Evolutionary conservation across 2,113 vertebrate genomes (phyloP).

Genomic region (Vidua macroura): DNA sequence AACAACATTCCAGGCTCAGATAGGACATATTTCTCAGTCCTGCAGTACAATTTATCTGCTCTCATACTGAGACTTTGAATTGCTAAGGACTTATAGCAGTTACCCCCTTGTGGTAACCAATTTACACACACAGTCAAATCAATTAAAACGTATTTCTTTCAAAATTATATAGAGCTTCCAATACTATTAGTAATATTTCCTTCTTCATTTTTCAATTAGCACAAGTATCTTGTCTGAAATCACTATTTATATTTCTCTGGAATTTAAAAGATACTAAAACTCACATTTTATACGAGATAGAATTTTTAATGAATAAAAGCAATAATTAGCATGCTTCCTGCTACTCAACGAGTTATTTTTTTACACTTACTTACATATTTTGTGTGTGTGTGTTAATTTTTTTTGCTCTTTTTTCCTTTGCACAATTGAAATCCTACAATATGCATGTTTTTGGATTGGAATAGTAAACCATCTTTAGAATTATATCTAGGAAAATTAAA

Average conservation of each 20-base stretch:
- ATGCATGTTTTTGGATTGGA: not conserved
- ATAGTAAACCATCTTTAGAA: not conserved
- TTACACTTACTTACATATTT: not conserved
- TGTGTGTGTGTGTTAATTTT: not conserved
- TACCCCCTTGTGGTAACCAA: not conserved
- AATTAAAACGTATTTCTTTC: not conserved
- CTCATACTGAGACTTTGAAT: conserved; percentile 5
- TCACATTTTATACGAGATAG: not conserved
- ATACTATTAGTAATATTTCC: not conserved
- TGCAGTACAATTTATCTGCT: not conserved
- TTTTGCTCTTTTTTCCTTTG: not conserved
- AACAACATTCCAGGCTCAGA: not conserved
- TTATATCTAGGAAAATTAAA: not conserved
- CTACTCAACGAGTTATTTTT: not conserved
- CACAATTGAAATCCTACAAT: not conserved
- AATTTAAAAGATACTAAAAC: not conserved
- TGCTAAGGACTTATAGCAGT: not conserved
- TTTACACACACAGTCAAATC: not conserved
- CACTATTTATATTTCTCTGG: not conserved
- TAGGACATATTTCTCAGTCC: not conserved
- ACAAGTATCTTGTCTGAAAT: not conserved
- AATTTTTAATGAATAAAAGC: not conserved
- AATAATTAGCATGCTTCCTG: not conserved
- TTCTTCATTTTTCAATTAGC: not conserved
- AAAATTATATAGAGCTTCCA: not conserved